phyloP scores from a whole-genome alignment of 2,113 vertebrate species.

The Cebus imitator region DNA sequence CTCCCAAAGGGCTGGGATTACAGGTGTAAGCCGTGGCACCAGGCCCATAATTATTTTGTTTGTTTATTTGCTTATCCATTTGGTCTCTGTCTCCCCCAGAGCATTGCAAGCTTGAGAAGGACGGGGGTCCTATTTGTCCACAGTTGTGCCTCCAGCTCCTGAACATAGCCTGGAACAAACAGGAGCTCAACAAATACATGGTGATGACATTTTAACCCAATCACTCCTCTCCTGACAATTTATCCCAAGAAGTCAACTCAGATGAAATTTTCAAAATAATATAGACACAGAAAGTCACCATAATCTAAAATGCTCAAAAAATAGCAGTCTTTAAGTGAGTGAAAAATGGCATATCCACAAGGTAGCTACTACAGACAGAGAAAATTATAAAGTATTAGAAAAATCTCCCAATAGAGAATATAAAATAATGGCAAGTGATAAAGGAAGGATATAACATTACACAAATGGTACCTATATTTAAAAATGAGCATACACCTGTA shows the following conservation, averaged over 20 bases:
- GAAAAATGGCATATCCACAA: not conserved
- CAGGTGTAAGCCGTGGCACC: no score
- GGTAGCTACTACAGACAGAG: not conserved
- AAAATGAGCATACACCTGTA: slow-evolving; percentile 1
- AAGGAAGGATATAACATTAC: not conserved
- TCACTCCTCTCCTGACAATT: not conserved
- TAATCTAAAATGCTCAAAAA: not conserved
- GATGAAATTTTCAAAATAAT: not conserved
- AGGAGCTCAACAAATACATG: not conserved
- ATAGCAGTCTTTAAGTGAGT: not conserved
- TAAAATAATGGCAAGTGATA: not conserved
- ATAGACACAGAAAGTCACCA: not conserved
- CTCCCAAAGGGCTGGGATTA: no score
- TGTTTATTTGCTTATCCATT: not conserved
- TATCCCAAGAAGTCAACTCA: not conserved
- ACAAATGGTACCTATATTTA: not conserved
- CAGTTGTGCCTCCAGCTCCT: not conserved
- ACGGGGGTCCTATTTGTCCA: no score
- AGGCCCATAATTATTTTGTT: not conserved
- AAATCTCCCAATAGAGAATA: not conserved
- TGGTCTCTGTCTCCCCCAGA: not conserved
- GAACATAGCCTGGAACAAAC: not conserved
- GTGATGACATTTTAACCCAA: not conserved
- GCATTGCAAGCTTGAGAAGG: not conserved
- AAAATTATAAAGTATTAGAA: not conserved